Conservation (phyloP, 2,888 invertebrate genomes). For the Thereva unica region DNA sequence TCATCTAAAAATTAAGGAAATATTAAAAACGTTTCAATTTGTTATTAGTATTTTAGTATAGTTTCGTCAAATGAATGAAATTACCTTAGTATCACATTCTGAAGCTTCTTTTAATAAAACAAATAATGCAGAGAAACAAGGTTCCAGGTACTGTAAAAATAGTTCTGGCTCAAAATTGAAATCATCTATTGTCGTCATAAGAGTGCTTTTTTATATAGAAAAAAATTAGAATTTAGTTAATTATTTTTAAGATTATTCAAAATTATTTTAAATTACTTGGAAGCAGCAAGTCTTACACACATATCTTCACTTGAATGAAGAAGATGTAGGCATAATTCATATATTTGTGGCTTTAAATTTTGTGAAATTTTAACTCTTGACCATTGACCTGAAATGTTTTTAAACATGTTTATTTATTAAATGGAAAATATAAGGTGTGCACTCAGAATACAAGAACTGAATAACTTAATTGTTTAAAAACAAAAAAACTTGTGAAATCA, state of each 20-base stretch:
- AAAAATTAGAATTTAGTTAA: background rate
- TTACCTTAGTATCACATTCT: slow-evolving; percentile 90
- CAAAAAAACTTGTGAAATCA: no score
- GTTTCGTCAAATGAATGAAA: background rate
- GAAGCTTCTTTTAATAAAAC: slow-evolving; percentile 81
- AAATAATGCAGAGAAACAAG: slow-evolving; percentile 79
- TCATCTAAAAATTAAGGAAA: slow-evolving; percentile 66
- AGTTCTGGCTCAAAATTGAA: slow-evolving; percentile 88
- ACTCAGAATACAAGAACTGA: no score
- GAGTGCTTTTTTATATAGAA: slow-evolving; percentile 58
- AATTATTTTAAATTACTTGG: slow-evolving; percentile 58
- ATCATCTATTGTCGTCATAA: slow-evolving; percentile 85
- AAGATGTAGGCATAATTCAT: slow-evolving; percentile 75
- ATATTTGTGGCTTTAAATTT: slow-evolving; percentile 78
- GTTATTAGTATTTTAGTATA: slow-evolving; percentile 4
- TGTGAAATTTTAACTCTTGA: slow-evolving; percentile 81
- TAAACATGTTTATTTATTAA: no score
- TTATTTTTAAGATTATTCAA: slow-evolving; percentile 1
- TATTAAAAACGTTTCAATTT: slow-evolving; percentile 12
- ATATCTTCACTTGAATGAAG: slow-evolving; percentile 79
- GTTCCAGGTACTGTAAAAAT: slow-evolving; percentile 81
- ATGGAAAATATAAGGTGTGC: no score
- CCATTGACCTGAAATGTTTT: slow-evolving; percentile 61
- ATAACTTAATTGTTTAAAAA: no score
- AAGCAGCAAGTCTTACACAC: slow-evolving; percentile 85